Conservation (phyloP, 2,888 invertebrate species). For the Branchipolynoe longqiensis region DNA sequence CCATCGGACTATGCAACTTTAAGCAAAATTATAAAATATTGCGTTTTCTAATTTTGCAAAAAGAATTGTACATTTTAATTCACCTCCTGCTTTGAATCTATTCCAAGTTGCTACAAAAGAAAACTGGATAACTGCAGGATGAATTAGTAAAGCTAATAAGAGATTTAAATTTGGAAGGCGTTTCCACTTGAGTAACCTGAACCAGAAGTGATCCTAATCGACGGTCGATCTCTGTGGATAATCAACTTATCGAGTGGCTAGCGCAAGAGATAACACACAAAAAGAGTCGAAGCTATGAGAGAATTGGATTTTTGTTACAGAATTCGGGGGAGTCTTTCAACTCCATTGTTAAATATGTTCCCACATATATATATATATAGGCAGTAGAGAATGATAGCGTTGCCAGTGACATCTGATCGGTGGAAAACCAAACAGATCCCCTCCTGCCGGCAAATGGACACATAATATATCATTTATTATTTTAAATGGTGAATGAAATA, state of each 20-base stretch:
- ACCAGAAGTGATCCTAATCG: background rate
- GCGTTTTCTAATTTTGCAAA: too few species aligned
- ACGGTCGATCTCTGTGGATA: background rate
- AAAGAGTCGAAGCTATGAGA: background rate
- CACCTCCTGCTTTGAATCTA: too few species aligned
- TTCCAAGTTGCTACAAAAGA: too few species aligned
- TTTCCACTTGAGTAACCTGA: background rate
- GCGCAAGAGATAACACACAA: conserved; percentile 1
- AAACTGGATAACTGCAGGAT: too few species aligned
- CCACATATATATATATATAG: background rate
- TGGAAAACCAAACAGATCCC: conserved; percentile 20
- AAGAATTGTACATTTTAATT: too few species aligned
- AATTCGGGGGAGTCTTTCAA: background rate
- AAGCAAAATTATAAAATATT: too few species aligned
- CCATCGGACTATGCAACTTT: too few species aligned
- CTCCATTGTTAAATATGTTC: background rate
- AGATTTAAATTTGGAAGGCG: too few species aligned
- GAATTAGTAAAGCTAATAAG: too few species aligned
- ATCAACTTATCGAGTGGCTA: background rate
- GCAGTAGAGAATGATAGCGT: background rate
- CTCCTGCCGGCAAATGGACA: conserved; percentile 7
- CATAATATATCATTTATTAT: conserved; percentile 36
- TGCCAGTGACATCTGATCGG: background rate
- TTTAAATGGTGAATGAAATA: conserved; percentile 32
- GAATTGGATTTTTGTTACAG: too few species aligned